Base-by-base conservation (phyloP, 2,113 vertebrate genomes). In the Arothron firmamentum region DNA sequence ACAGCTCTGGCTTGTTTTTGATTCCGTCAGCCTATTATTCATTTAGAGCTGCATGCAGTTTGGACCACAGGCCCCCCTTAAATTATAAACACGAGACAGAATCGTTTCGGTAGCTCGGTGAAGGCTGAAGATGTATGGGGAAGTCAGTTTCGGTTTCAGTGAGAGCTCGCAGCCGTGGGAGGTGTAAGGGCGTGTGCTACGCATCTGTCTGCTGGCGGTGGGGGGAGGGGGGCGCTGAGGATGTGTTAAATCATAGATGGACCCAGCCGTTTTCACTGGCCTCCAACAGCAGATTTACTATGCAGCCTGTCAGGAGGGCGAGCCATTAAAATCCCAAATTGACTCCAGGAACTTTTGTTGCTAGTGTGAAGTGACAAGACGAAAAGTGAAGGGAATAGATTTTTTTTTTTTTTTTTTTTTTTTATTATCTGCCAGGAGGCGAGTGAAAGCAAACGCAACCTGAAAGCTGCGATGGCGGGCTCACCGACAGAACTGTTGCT, bases 71-170 rank as follows among this genome's bases (percentile, higher is more conserved):
- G 59, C 67, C 62, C 74, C 74, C 78, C 66, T 77, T 88, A 55
- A 85, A 85, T 88, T 83, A 87, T 79, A 85, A 64, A 88, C 73
- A 58, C 34, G 61, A 77, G 67, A 67, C 69, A 78, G 67, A 71
- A 84, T 51, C 72, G 69, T 72, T 82, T 54, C 65, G 52, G 56
- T 53, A 31, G 38, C 54, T 64, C 67, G 42, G 67, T 70, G 47
- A 42, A 58, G 56, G 57, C 11, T 43, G 62, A 59, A 74, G 46
- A 21, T 49, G 63, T 52, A 74, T 9, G 49, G 34, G 43, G 31
- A 45, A 70, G 20, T 45, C 61, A 71, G 65, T 56, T 34, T 74
- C 74, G 50, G 67, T 74, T 67, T 75, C 63, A 62, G 54, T 78
- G 79, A 69, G 58, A 75, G 72, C 65, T 59, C 53, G 47, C 56